phyloP scores from a whole-genome alignment of 1,140 invertebrate genomes.

The Druon quercuslanigerum region DNA sequence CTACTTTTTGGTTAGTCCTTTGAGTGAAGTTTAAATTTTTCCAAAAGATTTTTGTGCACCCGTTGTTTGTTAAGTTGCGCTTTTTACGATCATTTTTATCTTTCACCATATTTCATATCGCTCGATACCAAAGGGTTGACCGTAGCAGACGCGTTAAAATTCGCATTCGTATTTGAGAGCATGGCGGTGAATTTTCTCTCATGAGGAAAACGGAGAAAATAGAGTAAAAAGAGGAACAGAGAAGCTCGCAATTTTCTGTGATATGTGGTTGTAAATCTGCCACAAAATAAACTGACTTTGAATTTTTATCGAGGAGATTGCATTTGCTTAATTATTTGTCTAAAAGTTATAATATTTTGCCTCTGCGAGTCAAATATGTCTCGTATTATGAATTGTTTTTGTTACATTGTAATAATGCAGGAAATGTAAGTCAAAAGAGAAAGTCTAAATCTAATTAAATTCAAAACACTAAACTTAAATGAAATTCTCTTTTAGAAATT shows the following conservation, averaged over 20 bases:
- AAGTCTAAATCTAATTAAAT: too few species aligned
- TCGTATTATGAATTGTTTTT: background rate
- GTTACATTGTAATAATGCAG: background rate
- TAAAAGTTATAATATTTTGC: background rate
- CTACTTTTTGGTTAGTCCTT: background rate
- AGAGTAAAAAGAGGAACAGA: background rate
- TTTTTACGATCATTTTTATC: constrained; percentile 17
- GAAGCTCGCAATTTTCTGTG: constrained; percentile 1
- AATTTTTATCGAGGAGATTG: constrained; percentile 4
- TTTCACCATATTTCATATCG: background rate
- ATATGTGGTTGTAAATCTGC: background rate
- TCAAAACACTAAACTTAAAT: too few species aligned
- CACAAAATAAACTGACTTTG: background rate
- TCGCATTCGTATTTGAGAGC: constrained; percentile 7
- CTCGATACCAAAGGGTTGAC: constrained; percentile 3
- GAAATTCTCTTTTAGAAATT: too few species aligned
- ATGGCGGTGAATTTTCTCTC: background rate
- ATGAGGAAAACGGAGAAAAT: background rate
- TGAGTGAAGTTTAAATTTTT: background rate
- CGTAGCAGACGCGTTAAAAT: background rate
- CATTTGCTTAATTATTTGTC: constrained; percentile 4
- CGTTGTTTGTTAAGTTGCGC: background rate
- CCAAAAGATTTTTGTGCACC: background rate
- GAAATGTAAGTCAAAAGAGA: background rate
- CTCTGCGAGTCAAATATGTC: background rate